Evolutionary conservation across 1,140 invertebrate genomes (phyloP), one percentile per base, ranked within the genome.

Genomic region (Mylabris phalerata): DNA sequence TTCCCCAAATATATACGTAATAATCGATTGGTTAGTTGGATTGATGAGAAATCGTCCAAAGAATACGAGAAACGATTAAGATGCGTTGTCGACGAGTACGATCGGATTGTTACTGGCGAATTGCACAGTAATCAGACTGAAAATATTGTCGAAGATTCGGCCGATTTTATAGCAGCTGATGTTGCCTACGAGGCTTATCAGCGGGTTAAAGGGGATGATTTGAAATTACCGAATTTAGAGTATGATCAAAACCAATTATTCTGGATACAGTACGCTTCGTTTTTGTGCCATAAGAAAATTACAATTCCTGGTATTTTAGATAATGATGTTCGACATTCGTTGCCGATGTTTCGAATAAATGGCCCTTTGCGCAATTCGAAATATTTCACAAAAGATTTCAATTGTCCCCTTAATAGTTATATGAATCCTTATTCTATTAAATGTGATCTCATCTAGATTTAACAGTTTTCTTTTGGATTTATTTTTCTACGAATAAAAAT

Each of bases 71-170:
- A 32, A 19, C 7, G 11, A 45, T 9, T 39, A 27, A 2, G 42
- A 27, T 43, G 39, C 3, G 1, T 43, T 26, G 11, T n/a, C 9
- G 27, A 25, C 41, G 10, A 5, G 41, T 9, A 42, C 5, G 27
- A 52, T 25, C 4, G 26, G 0, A 0, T 25, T 47, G 9, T 40
- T 19, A 19, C 19, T 19, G 19, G 4, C 5, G 13, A 45, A 45
- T 19, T 64, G 61, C 48, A 70, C 73, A 73, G n/a, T 66, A 91
- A 88, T 62, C 92, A 11, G 93, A 93, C 62, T 92, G 91, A 40
- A 59, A 92, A 90, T 0, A 89, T 93, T 74, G 89, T 85, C 9
- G 91, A 94, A 68, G 95, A 94, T 70, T 92, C 94, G 45, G 92
- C 92, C 0, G 92, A 94, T 71, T 84, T 57, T 1, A 79, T 82